Evolutionary conservation across 2,797 vertebrate genomes (phyloP).

Genomic region (Galaxias olidus): DNA sequence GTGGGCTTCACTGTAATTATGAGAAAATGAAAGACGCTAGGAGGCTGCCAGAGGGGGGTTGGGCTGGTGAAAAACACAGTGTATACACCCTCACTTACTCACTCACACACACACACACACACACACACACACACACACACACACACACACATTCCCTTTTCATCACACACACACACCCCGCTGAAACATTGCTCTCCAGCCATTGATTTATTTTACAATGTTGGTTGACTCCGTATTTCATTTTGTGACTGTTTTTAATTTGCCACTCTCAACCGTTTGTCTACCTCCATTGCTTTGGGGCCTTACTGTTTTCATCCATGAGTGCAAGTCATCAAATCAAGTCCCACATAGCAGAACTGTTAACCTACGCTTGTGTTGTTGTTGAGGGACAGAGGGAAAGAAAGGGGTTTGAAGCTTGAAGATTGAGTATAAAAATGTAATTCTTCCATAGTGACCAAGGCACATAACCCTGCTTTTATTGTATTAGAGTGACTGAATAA

Average conservation of each 20-base stretch:
- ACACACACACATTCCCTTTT: conserved; percentile 2
- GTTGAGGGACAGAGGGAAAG: conserved; percentile 22
- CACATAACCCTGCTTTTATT: conserved; percentile 12
- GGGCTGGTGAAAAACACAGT: background rate
- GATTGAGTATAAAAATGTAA: conserved; percentile 24
- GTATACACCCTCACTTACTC: background rate
- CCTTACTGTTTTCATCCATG: conserved; percentile 21
- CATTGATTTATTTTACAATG: background rate
- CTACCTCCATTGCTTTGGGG: conserved; percentile 1
- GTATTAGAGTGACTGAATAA: too few relatives aligned
- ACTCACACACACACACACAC: background rate
- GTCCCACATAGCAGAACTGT: conserved; percentile 22
- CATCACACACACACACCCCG: too few relatives aligned
- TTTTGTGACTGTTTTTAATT: conserved; percentile 6
- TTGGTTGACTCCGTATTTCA: background rate
- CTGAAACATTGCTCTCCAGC: background rate
- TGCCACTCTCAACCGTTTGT: conserved; percentile 2
- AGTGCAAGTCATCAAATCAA: too few relatives aligned
- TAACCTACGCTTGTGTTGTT: conserved; percentile 20
- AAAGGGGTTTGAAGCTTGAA: conserved; percentile 9
- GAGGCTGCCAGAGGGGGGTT: conserved; percentile 2
- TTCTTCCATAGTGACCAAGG: conserved; percentile 12
- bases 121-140: background rate
- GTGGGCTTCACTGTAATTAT: conserved; percentile 22
- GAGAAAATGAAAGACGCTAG: conserved; percentile 14